Evolutionary conservation across 1,140 invertebrate genomes (phyloP).

Genomic region (Charaxes varanes): DNA sequence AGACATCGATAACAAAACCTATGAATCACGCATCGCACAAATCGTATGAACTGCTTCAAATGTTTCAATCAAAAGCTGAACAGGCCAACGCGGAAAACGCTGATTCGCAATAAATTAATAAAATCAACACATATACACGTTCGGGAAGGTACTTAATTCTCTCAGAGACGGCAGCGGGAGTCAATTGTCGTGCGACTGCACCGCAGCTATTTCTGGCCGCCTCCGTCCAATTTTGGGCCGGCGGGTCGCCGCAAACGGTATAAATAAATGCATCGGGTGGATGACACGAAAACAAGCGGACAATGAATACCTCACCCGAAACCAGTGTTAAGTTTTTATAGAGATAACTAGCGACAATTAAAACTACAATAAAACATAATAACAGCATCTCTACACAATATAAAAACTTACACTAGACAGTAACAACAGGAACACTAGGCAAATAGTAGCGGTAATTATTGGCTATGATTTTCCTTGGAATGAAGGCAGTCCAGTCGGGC

Average conservation of each 20-base stretch:
- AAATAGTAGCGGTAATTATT: no score
- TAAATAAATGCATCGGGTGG: slow-evolving; percentile 26
- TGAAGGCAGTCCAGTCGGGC: no score
- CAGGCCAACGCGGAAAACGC: slow-evolving; percentile 2
- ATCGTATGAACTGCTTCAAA: no score
- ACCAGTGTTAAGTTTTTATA: background rate
- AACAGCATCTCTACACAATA: no score
- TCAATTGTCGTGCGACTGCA: slow-evolving; percentile 41
- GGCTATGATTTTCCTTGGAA: no score
- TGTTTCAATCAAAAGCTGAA: slow-evolving; percentile 3
- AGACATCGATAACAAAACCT: no score
- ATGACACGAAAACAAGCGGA: slow-evolving; percentile 3
- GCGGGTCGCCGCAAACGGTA: slow-evolving; percentile 28
- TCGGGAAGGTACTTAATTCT: slow-evolving; percentile 22
- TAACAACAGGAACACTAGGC: no score
- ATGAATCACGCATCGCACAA: no score
- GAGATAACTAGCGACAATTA: background rate
- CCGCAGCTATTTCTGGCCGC: slow-evolving; percentile 36
- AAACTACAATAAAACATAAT: no score
- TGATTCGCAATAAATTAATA: slow-evolving; percentile 5
- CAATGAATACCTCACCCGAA: background rate
- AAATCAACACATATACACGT: background rate
- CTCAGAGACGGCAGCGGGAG: slow-evolving; percentile 25
- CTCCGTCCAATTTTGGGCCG: slow-evolving; percentile 34
- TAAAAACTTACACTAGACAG: no score